Base-by-base conservation (phyloP, 2,888 invertebrate species). In the Muscina levida region DNA sequence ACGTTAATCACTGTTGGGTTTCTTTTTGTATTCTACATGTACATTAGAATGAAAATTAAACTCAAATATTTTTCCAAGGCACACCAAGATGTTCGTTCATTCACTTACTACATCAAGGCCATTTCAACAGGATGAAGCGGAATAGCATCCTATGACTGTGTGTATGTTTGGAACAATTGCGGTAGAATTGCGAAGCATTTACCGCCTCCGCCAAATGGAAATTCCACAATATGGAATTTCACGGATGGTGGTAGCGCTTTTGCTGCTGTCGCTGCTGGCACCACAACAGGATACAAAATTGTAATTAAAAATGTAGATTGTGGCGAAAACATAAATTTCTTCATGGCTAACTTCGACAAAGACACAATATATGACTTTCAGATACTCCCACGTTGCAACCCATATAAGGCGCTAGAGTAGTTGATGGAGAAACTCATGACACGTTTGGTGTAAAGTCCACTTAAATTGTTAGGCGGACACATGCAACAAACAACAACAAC, bases 31-130 rank as follows among this genome's bases (percentile, higher is more conserved):
- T 26, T 46, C n/a, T n/a, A n/a, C 44, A 31, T 1, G 2, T 19
- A 15, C 37, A 10, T 56, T 51, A 51, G 39, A 56, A 24, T 39
- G 67, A 37, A 77, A 77, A 72, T 81, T 74, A 74, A 77, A 81
- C 37, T 10, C 67, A 74, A 77, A 77, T 77, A 73, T 80, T 73
- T 66, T 67, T 59, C 65, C 42, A 62, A 62, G 62, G 62, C 39
- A 13, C 39, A 13, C 53, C 13, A 22, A n/a, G 48, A 67, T 66
- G 22, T 48, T 31, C 37, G 39, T 62, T 37, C 37, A 39, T 62
- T 62, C 39, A 37, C n/a, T 31, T 8, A 42, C 22, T 26, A 44
- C 24, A 48, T 59, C 77, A 81, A 81, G 81, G 81, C 67, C 77
- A 56, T 68, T 62, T 48, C 6, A 11, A n/a, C 37, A 2, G 42